Evolutionary conservation across 2,888 invertebrate genomes (phyloP).

Genomic region (Harpagoxenus sublaevis): DNA sequence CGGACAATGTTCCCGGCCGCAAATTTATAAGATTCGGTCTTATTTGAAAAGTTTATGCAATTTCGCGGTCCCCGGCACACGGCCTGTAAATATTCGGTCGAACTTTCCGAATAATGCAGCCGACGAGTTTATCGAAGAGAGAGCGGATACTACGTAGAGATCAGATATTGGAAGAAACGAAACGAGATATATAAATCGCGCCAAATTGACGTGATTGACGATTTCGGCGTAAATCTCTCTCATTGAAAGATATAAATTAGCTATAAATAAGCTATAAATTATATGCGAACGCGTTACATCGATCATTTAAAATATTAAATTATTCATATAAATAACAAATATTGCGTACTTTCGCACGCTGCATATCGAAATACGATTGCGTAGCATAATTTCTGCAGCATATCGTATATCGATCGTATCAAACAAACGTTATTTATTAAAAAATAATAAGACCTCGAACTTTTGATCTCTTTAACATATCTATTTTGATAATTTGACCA

Average conservation of each 20-base stretch:
- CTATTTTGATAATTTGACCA: neutral
- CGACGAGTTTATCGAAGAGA: slow-evolving; percentile 65
- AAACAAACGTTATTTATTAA: neutral
- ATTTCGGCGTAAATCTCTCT: neutral
- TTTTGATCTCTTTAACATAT: neutral
- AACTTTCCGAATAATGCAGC: slow-evolving; percentile 75
- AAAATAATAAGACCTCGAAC: neutral
- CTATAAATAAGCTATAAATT: neutral
- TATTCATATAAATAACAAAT: slow-evolving; percentile 8
- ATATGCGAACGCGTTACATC: neutral
- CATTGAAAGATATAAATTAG: neutral
- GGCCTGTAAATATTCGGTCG: slow-evolving; percentile 77
- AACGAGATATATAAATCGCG: slow-evolving; percentile 1
- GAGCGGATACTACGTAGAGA: slow-evolving; percentile 27
- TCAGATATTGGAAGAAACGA: slow-evolving; percentile 38
- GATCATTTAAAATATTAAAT: slow-evolving; percentile 13
- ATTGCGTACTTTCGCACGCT: neutral
- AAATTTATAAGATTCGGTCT: slow-evolving; percentile 80
- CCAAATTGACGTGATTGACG: neutral
- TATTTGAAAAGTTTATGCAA: slow-evolving; percentile 85
- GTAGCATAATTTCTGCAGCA: neutral
- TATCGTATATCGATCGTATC: neutral
- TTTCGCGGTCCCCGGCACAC: slow-evolving; percentile 70
- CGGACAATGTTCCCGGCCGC: slow-evolving; percentile 52
- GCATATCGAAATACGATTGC: neutral